Evolutionary conservation across 1,140 invertebrate genomes (phyloP).

Genomic region (Uloborus diversus): DNA sequence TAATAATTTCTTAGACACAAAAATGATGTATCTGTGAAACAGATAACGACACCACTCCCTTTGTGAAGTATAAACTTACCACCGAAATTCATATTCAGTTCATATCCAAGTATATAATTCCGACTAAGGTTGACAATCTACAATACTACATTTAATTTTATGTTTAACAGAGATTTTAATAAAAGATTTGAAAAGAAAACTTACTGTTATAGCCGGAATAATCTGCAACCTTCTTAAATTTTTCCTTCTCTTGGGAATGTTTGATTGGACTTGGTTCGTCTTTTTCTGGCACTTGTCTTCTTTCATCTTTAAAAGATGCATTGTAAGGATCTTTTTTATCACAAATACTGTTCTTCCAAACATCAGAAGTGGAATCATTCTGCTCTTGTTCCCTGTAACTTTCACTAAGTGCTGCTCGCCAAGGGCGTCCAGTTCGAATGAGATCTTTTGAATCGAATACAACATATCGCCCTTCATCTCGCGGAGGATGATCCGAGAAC

Average conservation of each 20-base stretch:
- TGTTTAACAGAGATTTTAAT: not conserved
- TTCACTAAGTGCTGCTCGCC: slow-evolving; percentile 28
- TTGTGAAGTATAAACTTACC: too few relatives aligned
- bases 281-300: slow-evolving; percentile 26
- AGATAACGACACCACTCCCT: too few relatives aligned
- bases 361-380: too few relatives aligned
- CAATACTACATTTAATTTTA: too few relatives aligned
- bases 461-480: slow-evolving; percentile 30
- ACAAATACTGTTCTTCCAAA: slow-evolving; percentile 10
- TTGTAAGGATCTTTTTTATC: not conserved
- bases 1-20: too few relatives aligned
- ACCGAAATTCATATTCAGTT: too few relatives aligned
- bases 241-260: slow-evolving; percentile 6
- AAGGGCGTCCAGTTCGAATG: not conserved
- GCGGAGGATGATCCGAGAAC: slow-evolving; percentile 28
- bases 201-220: slow-evolving; percentile 39
- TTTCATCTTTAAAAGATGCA: not conserved
- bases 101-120: too few relatives aligned
- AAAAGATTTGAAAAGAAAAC: not conserved
- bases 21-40: too few relatives aligned
- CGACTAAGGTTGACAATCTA: too few relatives aligned
- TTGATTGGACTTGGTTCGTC: not conserved
- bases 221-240: slow-evolving; percentile 15
- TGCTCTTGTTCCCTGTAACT: slow-evolving; percentile 37
- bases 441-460: slow-evolving; percentile 38